Percentiles rank a stretch among this genome's conserved stretches.
These are phyloP conservation scores for Nothocercus nigrocapillus DNA, from an alignment of 2,113 vertebrate genomes.

Conservation along the genomic window DNA sequence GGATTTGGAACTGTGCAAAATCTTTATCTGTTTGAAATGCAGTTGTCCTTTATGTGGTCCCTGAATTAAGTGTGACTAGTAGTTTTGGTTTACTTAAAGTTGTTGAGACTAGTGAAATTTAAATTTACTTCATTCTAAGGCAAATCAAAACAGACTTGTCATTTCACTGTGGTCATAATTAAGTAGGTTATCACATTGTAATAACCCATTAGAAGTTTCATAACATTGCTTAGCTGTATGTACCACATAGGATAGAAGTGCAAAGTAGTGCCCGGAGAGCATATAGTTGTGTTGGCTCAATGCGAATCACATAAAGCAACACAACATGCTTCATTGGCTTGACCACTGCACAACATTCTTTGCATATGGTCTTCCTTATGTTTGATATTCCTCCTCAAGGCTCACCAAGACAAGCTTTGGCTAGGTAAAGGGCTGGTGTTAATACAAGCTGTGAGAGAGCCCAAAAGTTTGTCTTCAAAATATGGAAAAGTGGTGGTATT, in stretches of 20 bases:
- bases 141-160: background rate
- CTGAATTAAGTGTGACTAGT: background rate
- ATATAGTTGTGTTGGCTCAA: fast-evolving
- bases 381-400: background rate
- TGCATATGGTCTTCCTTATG: background rate
- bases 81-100: background rate
- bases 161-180: background rate
- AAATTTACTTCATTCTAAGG: background rate
- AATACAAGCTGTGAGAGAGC: background rate
- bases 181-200: background rate
- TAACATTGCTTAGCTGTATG: fast-evolving
- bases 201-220: background rate
- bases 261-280: background rate
- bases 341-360: background rate
- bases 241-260: background rate
- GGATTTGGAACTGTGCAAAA: background rate
- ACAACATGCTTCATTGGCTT: background rate
- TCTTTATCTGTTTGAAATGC: background rate
- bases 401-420: background rate
- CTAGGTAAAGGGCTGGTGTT: background rate
- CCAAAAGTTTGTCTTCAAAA: background rate
- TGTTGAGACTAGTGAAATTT: background rate
- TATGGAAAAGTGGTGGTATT: background rate
- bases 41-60: background rate
- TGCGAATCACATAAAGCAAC: background rate